Evolutionary conservation across 2,888 invertebrate genomes (phyloP).

Genomic region (Beris chalybata): DNA sequence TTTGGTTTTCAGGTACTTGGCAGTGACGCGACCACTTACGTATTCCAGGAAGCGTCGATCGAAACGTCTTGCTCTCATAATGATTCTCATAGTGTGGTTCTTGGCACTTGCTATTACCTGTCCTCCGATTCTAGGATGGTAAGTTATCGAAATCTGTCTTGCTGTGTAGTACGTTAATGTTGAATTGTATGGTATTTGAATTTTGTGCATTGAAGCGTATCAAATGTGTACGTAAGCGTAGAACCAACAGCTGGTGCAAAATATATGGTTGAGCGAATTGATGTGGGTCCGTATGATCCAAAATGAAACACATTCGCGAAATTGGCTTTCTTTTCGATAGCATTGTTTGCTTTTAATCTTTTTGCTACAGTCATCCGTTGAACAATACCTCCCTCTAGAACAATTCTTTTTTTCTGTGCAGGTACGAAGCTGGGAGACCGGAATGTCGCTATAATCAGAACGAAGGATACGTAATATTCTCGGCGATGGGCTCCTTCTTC

Average conservation of each 20-base stretch:
- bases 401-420: constrained; percentile 45
- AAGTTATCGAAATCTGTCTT: constrained; percentile 47
- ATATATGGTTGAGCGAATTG: too few relatives aligned
- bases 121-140: constrained; percentile 92
- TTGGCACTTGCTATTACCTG: constrained; percentile 89
- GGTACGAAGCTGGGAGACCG: constrained; percentile 73
- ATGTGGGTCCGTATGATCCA: too few relatives aligned
- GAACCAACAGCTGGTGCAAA: neutral
- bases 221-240: neutral
- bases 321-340: neutral
- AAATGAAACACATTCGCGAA: too few relatives aligned
- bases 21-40: constrained; percentile 89
- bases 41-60: constrained; percentile 88
- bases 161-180: neutral
- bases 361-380: neutral
- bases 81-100: constrained; percentile 90
- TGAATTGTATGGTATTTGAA: neutral
- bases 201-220: neutral
- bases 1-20: constrained; percentile 70
- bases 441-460: constrained; percentile 87
- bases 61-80: constrained; percentile 80
- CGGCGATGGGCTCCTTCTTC: constrained; percentile 95
- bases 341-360: constrained; percentile 23
- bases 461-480: constrained; percentile 91
- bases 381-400: neutral